Evolutionary conservation across 2,888 invertebrate genomes (phyloP).

Genomic region (Fragum whitleyi): DNA sequence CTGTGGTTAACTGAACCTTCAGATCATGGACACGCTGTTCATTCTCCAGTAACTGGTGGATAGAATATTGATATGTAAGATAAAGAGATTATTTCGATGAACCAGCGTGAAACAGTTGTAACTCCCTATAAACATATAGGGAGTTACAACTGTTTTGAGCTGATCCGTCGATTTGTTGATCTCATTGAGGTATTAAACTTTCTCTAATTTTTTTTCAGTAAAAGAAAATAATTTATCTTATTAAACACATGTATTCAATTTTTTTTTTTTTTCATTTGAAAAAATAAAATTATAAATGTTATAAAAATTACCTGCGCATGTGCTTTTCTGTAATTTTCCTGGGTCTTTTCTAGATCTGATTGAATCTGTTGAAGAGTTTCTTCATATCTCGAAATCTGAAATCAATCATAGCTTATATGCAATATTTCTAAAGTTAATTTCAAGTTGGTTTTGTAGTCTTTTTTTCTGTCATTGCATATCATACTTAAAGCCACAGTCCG

Average conservation of each 20-base stretch:
- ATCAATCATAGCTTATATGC: too few relatives aligned
- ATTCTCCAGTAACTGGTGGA: slow-evolving; percentile 79
- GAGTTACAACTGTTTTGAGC: too few relatives aligned
- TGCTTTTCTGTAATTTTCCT: slow-evolving; percentile 80
- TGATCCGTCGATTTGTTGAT: too few relatives aligned
- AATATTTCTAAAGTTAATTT: background rate
- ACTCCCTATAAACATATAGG: too few relatives aligned
- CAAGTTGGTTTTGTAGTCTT: too few relatives aligned
- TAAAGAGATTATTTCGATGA: too few relatives aligned
- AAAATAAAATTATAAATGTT: background rate
- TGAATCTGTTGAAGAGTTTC: slow-evolving; percentile 82
- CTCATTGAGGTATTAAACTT: too few relatives aligned
- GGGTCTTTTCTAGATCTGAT: slow-evolving; percentile 79
- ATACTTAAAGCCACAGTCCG: too few relatives aligned
- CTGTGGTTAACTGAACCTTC: slow-evolving; percentile 81
- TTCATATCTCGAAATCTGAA: slow-evolving; percentile 81
- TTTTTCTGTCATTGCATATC: background rate
- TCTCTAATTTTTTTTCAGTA: too few relatives aligned
- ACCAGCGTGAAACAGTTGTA: too few relatives aligned
- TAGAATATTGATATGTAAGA: background rate
- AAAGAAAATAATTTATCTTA: background rate
- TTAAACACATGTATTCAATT: too few relatives aligned
- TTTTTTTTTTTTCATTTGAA: too few relatives aligned
- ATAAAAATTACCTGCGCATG: slow-evolving; percentile 74
- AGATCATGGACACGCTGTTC: slow-evolving; percentile 82